Evolutionary conservation across 2,797 vertebrate genomes (phyloP).

Genomic region (Lateolabrax maculatus): DNA sequence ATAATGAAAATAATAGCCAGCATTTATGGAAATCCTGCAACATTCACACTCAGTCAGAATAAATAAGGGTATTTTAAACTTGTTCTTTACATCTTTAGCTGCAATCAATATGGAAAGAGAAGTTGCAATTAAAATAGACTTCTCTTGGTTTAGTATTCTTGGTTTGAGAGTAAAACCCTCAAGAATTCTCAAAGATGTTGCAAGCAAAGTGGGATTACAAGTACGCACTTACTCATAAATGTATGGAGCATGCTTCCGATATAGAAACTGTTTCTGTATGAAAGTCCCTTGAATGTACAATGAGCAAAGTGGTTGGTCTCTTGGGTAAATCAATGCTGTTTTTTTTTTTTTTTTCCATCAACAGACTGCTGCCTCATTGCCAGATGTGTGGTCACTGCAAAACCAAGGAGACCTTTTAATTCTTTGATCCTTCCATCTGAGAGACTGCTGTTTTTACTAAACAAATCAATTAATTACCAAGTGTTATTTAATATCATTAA

Average conservation of each 20-base stretch:
- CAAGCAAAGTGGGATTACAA: constrained; percentile 5
- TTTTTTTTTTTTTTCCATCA: constrained; percentile 22
- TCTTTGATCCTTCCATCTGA: not conserved
- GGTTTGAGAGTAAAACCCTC: not conserved
- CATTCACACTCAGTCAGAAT: constrained; percentile 44
- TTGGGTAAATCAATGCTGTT: not conserved
- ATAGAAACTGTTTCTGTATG: not conserved
- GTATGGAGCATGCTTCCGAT: not conserved
- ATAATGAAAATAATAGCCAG: constrained; percentile 56
- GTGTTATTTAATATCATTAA: not conserved
- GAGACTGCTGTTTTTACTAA: not conserved
- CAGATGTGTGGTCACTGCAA: constrained; percentile 19
- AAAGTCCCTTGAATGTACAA: constrained; percentile 19
- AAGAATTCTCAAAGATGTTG: not conserved
- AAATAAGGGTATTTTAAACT: constrained; percentile 39
- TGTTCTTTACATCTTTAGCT: constrained; percentile 17
- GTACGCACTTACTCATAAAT: not conserved
- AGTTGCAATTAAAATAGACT: constrained; percentile 12
- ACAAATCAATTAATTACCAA: not conserved
- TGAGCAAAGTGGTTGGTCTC: not conserved
- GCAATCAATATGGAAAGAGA: not conserved
- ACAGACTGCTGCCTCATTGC: not conserved
- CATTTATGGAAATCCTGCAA: constrained; percentile 41
- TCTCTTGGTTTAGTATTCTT: constrained; percentile 25
- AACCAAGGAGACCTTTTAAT: constrained; percentile 1